Conservation (phyloP, 2,888 invertebrate genomes). For the Heliconius ismenius region DNA sequence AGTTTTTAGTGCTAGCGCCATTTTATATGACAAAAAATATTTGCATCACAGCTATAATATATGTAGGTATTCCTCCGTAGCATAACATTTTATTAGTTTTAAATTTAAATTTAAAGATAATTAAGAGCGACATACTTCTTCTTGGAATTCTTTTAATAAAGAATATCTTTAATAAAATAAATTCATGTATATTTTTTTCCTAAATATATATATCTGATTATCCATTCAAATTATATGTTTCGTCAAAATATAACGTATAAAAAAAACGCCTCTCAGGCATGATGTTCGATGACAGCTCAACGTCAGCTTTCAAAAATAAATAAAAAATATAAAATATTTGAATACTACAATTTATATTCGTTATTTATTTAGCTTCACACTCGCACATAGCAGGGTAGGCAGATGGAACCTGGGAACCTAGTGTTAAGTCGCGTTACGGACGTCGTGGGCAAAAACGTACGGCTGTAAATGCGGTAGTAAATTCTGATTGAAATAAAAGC, state of each 20-base stretch:
- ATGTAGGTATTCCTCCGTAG: constrained; percentile 2
- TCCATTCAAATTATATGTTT: neutral
- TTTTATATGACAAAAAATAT: constrained; percentile 3
- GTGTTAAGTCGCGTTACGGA: too few relatives aligned
- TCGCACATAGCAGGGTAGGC: too few relatives aligned
- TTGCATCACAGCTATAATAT: constrained; percentile 1
- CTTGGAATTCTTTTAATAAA: too few relatives aligned
- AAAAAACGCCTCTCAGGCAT: too few relatives aligned
- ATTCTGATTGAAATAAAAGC: neutral
- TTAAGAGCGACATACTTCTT: neutral
- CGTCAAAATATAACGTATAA: neutral
- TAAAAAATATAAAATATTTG: neutral
- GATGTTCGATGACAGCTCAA: too few relatives aligned
- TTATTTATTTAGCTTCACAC: too few relatives aligned
- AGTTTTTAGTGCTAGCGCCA: neutral
- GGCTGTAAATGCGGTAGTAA: too few relatives aligned
- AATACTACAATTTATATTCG: too few relatives aligned
- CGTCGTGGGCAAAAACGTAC: neutral
- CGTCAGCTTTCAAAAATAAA: neutral
- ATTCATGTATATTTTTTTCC: too few relatives aligned
- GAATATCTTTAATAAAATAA: too few relatives aligned
- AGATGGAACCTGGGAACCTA: too few relatives aligned
- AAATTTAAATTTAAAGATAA: constrained; percentile 3
- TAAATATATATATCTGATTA: neutral
- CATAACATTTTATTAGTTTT: neutral